phyloP scores from a whole-genome alignment of 2,113 vertebrate species.

The Mohoua ochrocephala region DNA sequence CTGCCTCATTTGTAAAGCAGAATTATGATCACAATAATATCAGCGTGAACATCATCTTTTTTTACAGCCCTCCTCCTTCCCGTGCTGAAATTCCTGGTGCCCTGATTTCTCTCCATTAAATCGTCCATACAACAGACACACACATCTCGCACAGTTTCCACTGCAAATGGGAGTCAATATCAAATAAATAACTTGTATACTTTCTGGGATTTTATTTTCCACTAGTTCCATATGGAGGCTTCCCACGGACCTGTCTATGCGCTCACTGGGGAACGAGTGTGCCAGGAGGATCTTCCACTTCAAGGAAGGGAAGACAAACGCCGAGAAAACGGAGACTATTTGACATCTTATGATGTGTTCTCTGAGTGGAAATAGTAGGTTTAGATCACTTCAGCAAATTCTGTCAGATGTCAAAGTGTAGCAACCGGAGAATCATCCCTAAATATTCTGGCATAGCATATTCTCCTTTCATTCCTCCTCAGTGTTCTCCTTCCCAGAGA shows the following conservation, averaged over 20 bases:
- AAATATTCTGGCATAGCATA: background rate
- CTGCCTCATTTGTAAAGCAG: background rate
- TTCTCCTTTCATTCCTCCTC: conserved; percentile 16
- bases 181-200: background rate
- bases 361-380: background rate
- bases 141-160: background rate
- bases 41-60: background rate
- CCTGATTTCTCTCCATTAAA: background rate
- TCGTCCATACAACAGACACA: background rate
- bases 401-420: background rate
- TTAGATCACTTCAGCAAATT: background rate
- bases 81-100: background rate
- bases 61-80: background rate
- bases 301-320: background rate
- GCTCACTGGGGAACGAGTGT: background rate
- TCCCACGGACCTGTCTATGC: background rate
- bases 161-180: background rate
- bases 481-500: conserved; percentile 15
- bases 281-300: background rate
- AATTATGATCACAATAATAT: background rate
- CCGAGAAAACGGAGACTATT: background rate
- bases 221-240: background rate
- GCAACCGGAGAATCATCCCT: background rate
- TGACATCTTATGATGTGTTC: background rate
- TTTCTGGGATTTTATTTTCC: background rate